These are phyloP conservation scores for Melanerpes formicivorus DNA, from an alignment of 2,113 vertebrate genomes.

Conservation along the genomic window DNA sequence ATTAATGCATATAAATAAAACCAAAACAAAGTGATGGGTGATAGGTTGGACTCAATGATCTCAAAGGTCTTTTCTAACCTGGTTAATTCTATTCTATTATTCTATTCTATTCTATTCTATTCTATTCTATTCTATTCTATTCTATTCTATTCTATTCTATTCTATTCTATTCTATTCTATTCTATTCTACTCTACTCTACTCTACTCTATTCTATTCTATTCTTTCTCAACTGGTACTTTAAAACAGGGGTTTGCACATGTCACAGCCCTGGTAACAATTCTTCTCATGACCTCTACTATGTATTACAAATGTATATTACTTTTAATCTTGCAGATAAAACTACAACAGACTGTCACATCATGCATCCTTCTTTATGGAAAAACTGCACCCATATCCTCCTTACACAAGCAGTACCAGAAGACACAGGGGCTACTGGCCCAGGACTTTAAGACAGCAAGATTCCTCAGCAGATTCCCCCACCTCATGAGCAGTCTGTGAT, in stretches of 20 bases:
- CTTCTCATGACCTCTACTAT: background rate
- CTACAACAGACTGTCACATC: background rate
- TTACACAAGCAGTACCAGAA: background rate
- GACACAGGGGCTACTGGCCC: background rate
- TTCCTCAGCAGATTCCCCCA: background rate
- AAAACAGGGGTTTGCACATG: background rate
- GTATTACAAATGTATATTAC: background rate
- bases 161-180: too few relatives aligned
- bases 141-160: too few relatives aligned
- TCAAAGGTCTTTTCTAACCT: too few relatives aligned
- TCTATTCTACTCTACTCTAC: too few relatives aligned
- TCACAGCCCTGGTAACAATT: background rate
- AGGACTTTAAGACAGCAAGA: background rate
- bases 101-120: too few relatives aligned
- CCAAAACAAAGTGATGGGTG: background rate
- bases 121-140: too few relatives aligned
- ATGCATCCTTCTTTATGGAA: background rate
- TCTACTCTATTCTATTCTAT: too few relatives aligned
- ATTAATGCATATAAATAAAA: background rate
- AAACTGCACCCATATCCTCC: background rate
- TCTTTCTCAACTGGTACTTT: background rate
- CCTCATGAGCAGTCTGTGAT: background rate
- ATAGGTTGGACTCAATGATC: too few relatives aligned
- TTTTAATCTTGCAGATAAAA: background rate
- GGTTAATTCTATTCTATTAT: too few relatives aligned